These are phyloP conservation scores for Amphimallon solstitiale DNA, from an alignment of 2,888 invertebrate species.

Conservation along the genomic window DNA sequence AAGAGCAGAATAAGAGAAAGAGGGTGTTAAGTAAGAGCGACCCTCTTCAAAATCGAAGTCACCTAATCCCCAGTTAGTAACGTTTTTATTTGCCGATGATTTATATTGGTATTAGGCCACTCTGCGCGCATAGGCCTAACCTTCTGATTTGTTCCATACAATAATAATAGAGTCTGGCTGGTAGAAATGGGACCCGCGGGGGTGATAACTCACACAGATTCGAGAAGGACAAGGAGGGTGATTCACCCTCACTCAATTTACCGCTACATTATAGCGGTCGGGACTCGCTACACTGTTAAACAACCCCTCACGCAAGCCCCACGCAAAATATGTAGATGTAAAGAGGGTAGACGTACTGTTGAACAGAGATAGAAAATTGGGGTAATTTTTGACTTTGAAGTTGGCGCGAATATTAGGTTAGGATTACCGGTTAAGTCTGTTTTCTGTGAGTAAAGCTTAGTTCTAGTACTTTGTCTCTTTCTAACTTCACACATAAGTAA, in stretches of 20 bases:
- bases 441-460: conserved; percentile 42
- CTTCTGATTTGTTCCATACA: conserved; percentile 65
- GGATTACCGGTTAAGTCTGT: conserved; percentile 59
- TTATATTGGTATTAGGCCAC: conserved; percentile 63
- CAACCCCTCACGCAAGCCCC: conserved; percentile 24
- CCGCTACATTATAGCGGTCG: conserved; percentile 64
- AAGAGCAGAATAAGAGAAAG: not conserved
- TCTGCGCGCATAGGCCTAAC: conserved; percentile 57
- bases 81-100: conserved; percentile 63
- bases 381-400: conserved; percentile 52
- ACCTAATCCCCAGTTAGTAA: conserved; percentile 52
- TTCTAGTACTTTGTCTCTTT: not conserved
- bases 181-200: conserved; percentile 63
- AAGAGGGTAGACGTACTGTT: not conserved
- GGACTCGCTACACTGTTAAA: conserved; percentile 55
- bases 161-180: conserved; percentile 65
- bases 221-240: conserved; percentile 44
- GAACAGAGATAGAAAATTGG: not conserved
- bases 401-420: conserved; percentile 54
- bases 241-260: conserved; percentile 61
- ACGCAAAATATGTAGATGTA: not conserved
- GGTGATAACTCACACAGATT: conserved; percentile 61
- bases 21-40: conserved; percentile 24
- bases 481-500: not conserved
- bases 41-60: conserved; percentile 33